These are phyloP conservation scores for Drosophila dives DNA, from an alignment of 2,888 invertebrate genomes.

Conservation along the genomic window DNA sequence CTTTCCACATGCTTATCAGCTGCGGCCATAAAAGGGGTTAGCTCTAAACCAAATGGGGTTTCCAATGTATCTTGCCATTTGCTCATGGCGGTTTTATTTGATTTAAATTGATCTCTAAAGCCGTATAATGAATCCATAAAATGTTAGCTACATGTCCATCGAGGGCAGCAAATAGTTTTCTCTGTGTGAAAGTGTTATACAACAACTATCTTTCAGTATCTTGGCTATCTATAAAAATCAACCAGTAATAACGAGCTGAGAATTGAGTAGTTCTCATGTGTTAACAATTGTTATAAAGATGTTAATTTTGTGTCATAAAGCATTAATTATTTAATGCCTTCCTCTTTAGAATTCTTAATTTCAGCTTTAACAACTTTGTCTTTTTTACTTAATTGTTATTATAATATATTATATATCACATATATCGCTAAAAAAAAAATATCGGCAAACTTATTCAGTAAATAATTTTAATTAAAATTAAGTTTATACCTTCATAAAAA, in stretches of 20 bases:
- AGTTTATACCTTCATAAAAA: slow-evolving; percentile 7
- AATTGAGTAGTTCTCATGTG: slow-evolving; percentile 31
- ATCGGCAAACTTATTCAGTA: background rate
- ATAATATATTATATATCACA: background rate
- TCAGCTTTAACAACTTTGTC: background rate
- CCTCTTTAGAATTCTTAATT: background rate
- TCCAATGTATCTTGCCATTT: slow-evolving; percentile 41
- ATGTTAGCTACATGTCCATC: slow-evolving; percentile 31
- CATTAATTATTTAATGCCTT: background rate
- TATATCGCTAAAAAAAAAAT: background rate
- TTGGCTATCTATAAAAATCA: slow-evolving; percentile 13
- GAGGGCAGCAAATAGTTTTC: slow-evolving; percentile 11
- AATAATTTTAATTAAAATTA: slow-evolving; percentile 6
- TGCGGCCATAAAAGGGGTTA: slow-evolving; percentile 55
- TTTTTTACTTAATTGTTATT: background rate
- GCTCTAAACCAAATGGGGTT: slow-evolving; percentile 48
- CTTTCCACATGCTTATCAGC: slow-evolving; percentile 63
- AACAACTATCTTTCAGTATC: slow-evolving; percentile 12
- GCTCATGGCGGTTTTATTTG: slow-evolving; percentile 61
- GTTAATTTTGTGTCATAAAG: background rate
- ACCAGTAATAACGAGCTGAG: slow-evolving; percentile 26
- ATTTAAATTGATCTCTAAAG: slow-evolving; percentile 78
- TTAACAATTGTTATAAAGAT: slow-evolving; percentile 34
- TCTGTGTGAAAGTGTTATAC: slow-evolving; percentile 36
- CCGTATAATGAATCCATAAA: slow-evolving; percentile 52